Base-by-base conservation (phyloP, 1,140 invertebrate genomes). In the Leucophenga varia region DNA sequence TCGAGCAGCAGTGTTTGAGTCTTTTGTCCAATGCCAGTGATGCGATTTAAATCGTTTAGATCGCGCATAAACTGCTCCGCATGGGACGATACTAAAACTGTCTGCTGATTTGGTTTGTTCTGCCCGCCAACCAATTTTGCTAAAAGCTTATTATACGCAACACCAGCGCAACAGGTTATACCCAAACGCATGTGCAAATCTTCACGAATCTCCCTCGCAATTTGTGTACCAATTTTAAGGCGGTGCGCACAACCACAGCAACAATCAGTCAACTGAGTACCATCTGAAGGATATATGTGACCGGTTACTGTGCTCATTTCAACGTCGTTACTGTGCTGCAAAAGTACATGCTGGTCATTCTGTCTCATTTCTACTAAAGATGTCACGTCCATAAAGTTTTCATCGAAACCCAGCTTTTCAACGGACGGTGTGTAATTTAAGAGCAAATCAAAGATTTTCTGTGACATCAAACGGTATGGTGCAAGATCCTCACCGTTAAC, bases 31-130 rank as follows among this genome's bases (percentile, higher is more conserved):
- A 91, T 84, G 22, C 87, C 86, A 28, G 88, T 87, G 59, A 91
- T 84, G 45, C 78, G 78, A 7, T 80, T 78, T 9, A 88, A 71
- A 57, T 78, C 78, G 17, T 78, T 76, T 21, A 87, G 73, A 21
- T 79, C 79, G 1, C 80, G 77, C 76, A 93, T 81, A 47, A 91
- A 81, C 21, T 78, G 72, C 19, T 77, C 57, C 12, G 81, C 82
- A 55, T 82, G 79, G 47, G 82, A 82, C 16, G 90, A 87, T 51
- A 84, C 89, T 38, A 92, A 72, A 12, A 85, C 77, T 7, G 90
- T 92, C 64, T 93, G 90, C 55, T 89, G 82, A 73, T 91, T 86
- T 2, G 90, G 88, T 74, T 90, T 90, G 58, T 91, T 79, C 36
- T 81, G 74, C 22, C 81, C 80, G 50, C 86, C 86, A 14, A 83